Conservation (phyloP, 1,140 invertebrate species). For the Fopius arisanus region DNA sequence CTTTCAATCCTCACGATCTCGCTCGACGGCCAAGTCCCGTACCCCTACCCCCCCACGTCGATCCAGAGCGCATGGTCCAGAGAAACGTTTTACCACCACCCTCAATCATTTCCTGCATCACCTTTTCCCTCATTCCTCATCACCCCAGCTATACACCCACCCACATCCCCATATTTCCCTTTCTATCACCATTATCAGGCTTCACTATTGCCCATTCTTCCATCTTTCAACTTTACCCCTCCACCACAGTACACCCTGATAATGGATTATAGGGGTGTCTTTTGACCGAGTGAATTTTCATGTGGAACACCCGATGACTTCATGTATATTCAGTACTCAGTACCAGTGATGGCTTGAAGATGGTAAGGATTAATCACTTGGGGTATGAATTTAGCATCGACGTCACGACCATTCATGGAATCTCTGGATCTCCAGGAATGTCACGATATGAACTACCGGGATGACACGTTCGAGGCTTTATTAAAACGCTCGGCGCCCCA, state of each 20-base stretch:
- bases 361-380: neutral
- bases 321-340: slow-evolving; percentile 32
- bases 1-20: slow-evolving; percentile 20
- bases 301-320: neutral
- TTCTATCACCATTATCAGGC: slow-evolving; percentile 27
- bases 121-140: slow-evolving; percentile 16
- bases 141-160: neutral
- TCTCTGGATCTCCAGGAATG: slow-evolving; percentile 55
- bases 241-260: neutral
- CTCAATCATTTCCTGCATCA: slow-evolving; percentile 48
- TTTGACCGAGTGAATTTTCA: slow-evolving; percentile 24
- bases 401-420: slow-evolving; percentile 42
- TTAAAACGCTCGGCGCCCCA: slow-evolving; percentile 52
- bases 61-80: slow-evolving; percentile 7
- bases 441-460: slow-evolving; percentile 49
- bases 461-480: slow-evolving; percentile 50
- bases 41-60: slow-evolving; percentile 6
- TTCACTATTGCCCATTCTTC: slow-evolving; percentile 19
- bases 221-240: neutral
- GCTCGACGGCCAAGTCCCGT: slow-evolving; percentile 30
- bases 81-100: neutral
- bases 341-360: neutral
- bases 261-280: neutral
- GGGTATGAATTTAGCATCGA: slow-evolving; percentile 45
- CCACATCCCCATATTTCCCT: slow-evolving; percentile 19